Base-by-base conservation (phyloP, 2,113 vertebrate species). In the Telmatochromis sp. region DNA sequence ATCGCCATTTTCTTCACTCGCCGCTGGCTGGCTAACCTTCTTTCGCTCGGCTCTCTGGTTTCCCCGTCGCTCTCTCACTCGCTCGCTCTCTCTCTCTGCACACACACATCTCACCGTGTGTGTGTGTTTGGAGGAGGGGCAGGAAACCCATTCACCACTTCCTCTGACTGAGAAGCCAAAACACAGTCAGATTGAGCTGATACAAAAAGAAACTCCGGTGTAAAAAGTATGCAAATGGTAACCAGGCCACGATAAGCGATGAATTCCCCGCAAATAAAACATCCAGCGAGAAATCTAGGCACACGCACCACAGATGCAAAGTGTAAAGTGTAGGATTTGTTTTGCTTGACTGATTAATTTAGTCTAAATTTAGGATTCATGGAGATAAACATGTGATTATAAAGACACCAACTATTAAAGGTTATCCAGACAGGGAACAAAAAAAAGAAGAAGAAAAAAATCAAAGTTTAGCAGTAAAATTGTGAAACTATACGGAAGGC, bases 1-100 rank as follows among this genome's bases (percentile, higher is more conserved):
- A 96, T 96, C 97, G 97, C 97, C 97, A 98, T 98, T 97, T 98
- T 97, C 97, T 97, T 96, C 94, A 94, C 95, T 97, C 94, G 92
- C 94, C 92, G 86, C 87, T 94, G 86, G 83, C 84, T 93, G 87
- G 83, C 91, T 91, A 92, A 91, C 92, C 89, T 96, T 95, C 93
- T 96, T 92, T 97, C 85, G 89, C 89, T 93, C 82, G 86, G 35
- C 75, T 87, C 91, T 82, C 88, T 50, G 85, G 93, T 93, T 89
- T 91, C 90, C 90, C 93, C 91, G 94, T 91, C 94, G 93, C 91
- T 90, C 40, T 8, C 40, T 81, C 86, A 31, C 58, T 60, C 57
- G 2, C 55, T 87, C 94, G 85, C 91, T 83, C 75, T 33, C 78
- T 53, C 87, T 63, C 87, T 78, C 82, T 78, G 85, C 73, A 26